Evolutionary conservation across 2,113 vertebrate species (phyloP).

Genomic region (Rallus limicola): DNA sequence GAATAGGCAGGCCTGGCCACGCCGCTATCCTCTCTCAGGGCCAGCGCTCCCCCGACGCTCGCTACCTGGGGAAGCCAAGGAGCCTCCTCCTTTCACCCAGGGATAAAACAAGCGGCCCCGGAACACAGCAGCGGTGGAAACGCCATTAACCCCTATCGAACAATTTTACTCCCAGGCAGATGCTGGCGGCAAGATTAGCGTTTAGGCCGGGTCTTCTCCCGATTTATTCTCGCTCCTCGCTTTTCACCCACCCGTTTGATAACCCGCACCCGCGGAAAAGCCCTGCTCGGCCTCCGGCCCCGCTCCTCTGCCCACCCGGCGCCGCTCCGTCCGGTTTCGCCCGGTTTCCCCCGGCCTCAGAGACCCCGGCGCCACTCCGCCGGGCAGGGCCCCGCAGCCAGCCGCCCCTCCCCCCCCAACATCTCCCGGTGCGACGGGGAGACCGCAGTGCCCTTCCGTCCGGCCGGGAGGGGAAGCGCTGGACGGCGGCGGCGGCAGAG

Average conservation of each 20-base stretch:
- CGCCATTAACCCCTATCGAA: background rate
- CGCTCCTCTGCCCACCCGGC: background rate
- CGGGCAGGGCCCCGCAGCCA: background rate
- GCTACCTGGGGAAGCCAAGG: background rate
- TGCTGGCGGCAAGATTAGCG: background rate
- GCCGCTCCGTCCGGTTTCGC: background rate
- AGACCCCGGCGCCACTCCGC: background rate
- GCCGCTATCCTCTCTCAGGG: background rate
- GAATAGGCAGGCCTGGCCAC: background rate
- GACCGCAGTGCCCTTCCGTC: background rate
- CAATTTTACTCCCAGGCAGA: background rate
- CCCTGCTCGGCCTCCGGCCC: background rate
- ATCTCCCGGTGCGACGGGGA: background rate
- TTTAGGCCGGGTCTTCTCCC: background rate
- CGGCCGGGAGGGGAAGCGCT: background rate
- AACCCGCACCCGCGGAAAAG: background rate
- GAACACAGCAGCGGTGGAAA: background rate
- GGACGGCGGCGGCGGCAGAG: background rate
- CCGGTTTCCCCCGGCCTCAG: background rate
- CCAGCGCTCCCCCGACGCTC: background rate
- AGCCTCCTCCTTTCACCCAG: background rate
- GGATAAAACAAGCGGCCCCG: background rate
- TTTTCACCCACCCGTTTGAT: background rate
- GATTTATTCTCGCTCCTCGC: background rate
- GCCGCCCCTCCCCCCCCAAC: accelerated